Conservation (phyloP, 2,888 invertebrate genomes). For the Rhingia campestris region DNA sequence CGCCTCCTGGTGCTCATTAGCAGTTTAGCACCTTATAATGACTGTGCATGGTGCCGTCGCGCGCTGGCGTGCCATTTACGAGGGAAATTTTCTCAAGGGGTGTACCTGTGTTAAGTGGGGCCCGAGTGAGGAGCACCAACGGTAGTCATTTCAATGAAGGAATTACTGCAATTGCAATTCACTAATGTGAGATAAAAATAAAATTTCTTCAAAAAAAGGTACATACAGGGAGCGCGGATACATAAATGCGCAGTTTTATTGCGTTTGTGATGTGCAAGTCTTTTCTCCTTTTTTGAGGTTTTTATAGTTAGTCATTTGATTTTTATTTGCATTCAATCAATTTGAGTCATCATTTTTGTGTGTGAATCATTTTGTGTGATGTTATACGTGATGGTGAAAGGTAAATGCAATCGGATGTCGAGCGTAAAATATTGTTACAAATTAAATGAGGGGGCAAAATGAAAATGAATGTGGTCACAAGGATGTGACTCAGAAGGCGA, state of each 20-base stretch:
- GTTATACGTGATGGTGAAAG: not conserved
- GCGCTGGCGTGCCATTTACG: slow-evolving; percentile 22
- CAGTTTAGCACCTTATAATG: slow-evolving; percentile 70
- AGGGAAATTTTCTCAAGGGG: slow-evolving; percentile 20
- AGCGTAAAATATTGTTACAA: slow-evolving; percentile 1
- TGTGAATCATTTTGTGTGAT: slow-evolving; percentile 32
- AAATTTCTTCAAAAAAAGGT: slow-evolving; percentile 6
- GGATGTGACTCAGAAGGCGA: not conserved
- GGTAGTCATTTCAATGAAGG: slow-evolving; percentile 56
- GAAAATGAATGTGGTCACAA: not conserved
- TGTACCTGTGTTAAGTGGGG: slow-evolving; percentile 44
- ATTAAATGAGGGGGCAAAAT: not conserved
- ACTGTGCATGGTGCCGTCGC: slow-evolving; percentile 2
- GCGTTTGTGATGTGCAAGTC: slow-evolving; percentile 18
- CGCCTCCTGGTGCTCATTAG: slow-evolving; percentile 71
- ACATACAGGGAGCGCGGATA: slow-evolving; percentile 1
- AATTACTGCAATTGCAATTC: slow-evolving; percentile 62
- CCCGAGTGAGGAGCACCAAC: slow-evolving; percentile 22
- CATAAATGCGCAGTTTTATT: slow-evolving; percentile 11
- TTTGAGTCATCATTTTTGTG: slow-evolving; percentile 35
- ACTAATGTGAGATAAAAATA: slow-evolving; percentile 64
- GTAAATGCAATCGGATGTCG: slow-evolving; percentile 22
- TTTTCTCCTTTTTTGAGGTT: not conserved
- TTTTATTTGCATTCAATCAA: slow-evolving; percentile 47
- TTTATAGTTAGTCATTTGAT: slow-evolving; percentile 41